phyloP scores from a whole-genome alignment of 2,888 invertebrate species.

The Thumatha senex region DNA sequence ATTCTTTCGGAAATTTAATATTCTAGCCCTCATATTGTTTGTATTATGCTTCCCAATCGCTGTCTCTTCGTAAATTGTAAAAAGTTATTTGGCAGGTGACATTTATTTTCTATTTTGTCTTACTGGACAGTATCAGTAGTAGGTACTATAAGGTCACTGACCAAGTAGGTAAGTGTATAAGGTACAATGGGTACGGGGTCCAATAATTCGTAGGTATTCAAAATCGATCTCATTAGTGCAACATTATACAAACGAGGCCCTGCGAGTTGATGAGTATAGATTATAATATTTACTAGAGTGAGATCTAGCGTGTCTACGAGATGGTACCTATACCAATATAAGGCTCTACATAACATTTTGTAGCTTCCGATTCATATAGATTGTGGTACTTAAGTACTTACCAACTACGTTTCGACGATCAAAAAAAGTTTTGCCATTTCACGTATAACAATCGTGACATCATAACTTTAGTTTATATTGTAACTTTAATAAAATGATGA shows the following conservation, averaged over 20 bases:
- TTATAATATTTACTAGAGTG: no score
- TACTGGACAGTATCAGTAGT: conserved; percentile 2
- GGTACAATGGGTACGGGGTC: no score
- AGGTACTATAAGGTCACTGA: no score
- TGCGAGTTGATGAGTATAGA: no score
- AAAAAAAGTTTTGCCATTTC: conserved; percentile 27
- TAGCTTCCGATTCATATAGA: not conserved
- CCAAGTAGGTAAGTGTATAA: no score
- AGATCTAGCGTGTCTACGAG: no score
- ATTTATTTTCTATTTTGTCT: not conserved
- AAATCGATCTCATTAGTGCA: no score
- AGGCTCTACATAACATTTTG: no score
- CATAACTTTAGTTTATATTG: conserved; percentile 44
- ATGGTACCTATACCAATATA: no score
- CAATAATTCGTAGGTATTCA: no score
- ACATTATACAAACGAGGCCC: no score
- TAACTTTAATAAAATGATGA: conserved; percentile 59
- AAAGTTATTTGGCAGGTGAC: not conserved
- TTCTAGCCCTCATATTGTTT: conserved; percentile 24
- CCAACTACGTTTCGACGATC: conserved; percentile 14
- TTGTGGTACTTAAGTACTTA: no score
- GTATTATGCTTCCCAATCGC: not conserved
- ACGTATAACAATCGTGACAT: conserved; percentile 29
- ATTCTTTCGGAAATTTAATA: conserved; percentile 31
- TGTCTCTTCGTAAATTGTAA: not conserved